Evolutionary conservation across 2,888 invertebrate species (phyloP), one percentile per base, ranked within the genome.

Genomic region (Tipula unca): DNA sequence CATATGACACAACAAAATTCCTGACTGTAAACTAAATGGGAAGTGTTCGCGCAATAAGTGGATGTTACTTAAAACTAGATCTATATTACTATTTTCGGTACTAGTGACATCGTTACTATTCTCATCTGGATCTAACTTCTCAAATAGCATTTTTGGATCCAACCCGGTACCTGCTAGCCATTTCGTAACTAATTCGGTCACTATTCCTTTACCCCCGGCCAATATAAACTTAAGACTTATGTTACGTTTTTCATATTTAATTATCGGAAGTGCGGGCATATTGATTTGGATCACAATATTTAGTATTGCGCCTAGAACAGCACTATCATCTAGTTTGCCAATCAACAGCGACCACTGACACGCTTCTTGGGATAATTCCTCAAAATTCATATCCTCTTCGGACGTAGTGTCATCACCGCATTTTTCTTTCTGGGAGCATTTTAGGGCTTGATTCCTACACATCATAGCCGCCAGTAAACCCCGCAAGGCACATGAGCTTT

Each of bases 261-360:
- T 88, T 89, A 92, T 93, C 0, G 94, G 93, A 86, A 94, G 90
- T 6, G 88, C 87, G 0, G 90, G 89, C 0, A 89, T 87, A 1
- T 87, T 86, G 83, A 89, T 89, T 14, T 86, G 86, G 82, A 89
- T 88, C 0, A 89, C 88, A 17, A 83, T 35, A 35, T 35, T 95
- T 93, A 91, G 86, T 82, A 90, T 89, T 20, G 90, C 90, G 10
- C 95, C 95, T 14, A 98, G 92, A 85, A 96, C 93, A 1, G 97
- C 94, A 87, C 97, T 93, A 89, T 98, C 97, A 90, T 98, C 98
- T 84, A 98, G 92, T 91, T 97, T 97, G 85, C 96, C 96, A 69
- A 97, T 95, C 0, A 98, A 91, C 85, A 97, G 91, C 17, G 95
- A 95, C 96, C 98, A 98, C 89, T 95, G 94, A 82, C 97, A 95